Base-by-base conservation (phyloP, 2,797 vertebrate genomes). In the Acrossocheilus fasciatus region DNA sequence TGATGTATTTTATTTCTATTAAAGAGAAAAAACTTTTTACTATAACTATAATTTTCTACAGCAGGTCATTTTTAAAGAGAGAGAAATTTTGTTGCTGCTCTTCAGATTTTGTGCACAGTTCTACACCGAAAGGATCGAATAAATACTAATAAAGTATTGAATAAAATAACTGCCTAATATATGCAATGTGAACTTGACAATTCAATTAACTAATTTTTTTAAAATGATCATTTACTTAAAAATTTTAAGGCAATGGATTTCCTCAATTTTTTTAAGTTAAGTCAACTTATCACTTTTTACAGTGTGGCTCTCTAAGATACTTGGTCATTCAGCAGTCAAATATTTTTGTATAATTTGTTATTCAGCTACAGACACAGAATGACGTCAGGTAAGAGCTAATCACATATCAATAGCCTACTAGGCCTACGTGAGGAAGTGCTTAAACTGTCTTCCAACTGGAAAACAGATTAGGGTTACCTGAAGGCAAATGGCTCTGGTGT, bases 1-100 rank as follows among this genome's bases (percentile, higher is more conserved):
- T 9, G 41, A 41, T 73, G 17, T 43, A 70, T 70, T 43, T 87
- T 87, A 54, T 15, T 85, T 57, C 17, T 77, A 30, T 20, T 52
- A 80, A 74, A 36, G 6, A 2, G 20, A 36, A 77, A 73, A 70
- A 43, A 23, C 3, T 10, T 41, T 59, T 78, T 7, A 75, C 47
- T 52, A 15, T 36, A 50, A 23, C 43, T 68, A 18, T 54, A 59
- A 23, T 57, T 59, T n/a, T 68, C 18, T 52, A 30, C 30, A 30
- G 30, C 30, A 4, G 30, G 41, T 77, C 45, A 52, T 26, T 36
- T 11, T 36, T 30, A 45, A 69, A 43, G 45, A 72, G 18, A 36
- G 17, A 23, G 18, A 70, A 11, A 4, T 82, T 73, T 39, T 43
- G 8, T 26, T 57, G 36, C 68, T 26, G 7, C 34, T 41, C 4